Conservation (phyloP, 2,888 invertebrate species). For the Lathronympha strigana region DNA sequence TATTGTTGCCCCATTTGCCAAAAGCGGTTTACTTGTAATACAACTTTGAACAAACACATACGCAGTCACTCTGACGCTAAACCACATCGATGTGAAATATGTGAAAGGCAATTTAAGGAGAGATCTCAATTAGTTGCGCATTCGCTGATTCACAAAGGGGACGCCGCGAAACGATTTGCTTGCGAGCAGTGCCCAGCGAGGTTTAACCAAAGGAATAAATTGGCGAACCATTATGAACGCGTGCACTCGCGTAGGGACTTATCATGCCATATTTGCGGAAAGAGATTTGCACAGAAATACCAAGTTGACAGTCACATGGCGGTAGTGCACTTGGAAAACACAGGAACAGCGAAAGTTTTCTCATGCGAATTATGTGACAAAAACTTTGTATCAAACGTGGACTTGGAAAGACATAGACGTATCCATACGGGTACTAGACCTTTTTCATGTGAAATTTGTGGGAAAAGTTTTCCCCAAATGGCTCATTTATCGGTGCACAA, state of each 20-base stretch:
- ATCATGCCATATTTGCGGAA: background rate
- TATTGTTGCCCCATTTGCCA: background rate
- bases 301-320: background rate
- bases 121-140: background rate
- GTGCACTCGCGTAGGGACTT: background rate
- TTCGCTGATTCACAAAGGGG: background rate
- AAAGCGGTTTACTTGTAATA: background rate
- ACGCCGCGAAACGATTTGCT: background rate
- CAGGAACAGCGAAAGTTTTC: background rate
- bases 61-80: background rate
- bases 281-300: background rate
- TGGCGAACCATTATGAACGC: background rate
- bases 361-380: background rate
- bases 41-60: background rate
- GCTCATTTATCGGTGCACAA: background rate
- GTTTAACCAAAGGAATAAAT: background rate
- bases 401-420: background rate
- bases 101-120: slow-evolving; percentile 4
- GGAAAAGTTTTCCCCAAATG: background rate
- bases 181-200: background rate
- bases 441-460: slow-evolving; percentile 2
- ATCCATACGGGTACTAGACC: background rate
- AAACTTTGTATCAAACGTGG: background rate
- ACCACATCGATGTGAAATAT: too few species aligned
- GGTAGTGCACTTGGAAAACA: background rate